These are phyloP conservation scores for Hylaeus volcanicus DNA, from an alignment of 1,140 invertebrate species.

Conservation along the genomic window DNA sequence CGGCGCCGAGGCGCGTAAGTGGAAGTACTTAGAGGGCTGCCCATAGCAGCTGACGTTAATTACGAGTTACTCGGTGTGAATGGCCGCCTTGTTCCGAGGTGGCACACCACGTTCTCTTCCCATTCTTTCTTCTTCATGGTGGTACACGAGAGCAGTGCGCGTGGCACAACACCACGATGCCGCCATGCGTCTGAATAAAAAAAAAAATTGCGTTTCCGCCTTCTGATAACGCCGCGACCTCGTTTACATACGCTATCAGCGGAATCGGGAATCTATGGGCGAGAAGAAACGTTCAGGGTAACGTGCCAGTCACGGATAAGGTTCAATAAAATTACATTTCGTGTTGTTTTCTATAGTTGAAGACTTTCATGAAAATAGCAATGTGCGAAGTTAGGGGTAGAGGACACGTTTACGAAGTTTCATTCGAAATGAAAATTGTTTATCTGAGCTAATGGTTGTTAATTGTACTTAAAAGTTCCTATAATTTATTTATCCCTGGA, in stretches of 20 bases:
- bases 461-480: no score
- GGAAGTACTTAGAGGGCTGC: constrained; percentile 53
- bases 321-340: no score
- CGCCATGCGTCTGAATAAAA: constrained; percentile 21
- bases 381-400: no score
- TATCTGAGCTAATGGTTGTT: no score
- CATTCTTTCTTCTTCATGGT: constrained; percentile 34
- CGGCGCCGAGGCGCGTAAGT: constrained; percentile 59
- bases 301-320: no score
- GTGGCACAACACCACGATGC: constrained; percentile 24
- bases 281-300: not conserved
- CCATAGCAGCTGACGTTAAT: constrained; percentile 66
- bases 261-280: constrained; percentile 16
- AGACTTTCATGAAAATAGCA: no score
- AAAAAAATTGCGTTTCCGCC: constrained; percentile 52
- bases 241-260: constrained; percentile 23
- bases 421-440: no score
- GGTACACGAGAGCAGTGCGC: constrained; percentile 2
- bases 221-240: constrained; percentile 36
- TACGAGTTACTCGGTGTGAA: constrained; percentile 60
- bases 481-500: no score
- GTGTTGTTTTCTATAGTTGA: no score
- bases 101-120: constrained; percentile 52
- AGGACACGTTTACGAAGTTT: no score
- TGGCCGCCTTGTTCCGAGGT: constrained; percentile 66